These are phyloP conservation scores for Pseudochirops corinnae DNA, from an alignment of 2,797 vertebrate genomes.

Conservation along the genomic window DNA sequence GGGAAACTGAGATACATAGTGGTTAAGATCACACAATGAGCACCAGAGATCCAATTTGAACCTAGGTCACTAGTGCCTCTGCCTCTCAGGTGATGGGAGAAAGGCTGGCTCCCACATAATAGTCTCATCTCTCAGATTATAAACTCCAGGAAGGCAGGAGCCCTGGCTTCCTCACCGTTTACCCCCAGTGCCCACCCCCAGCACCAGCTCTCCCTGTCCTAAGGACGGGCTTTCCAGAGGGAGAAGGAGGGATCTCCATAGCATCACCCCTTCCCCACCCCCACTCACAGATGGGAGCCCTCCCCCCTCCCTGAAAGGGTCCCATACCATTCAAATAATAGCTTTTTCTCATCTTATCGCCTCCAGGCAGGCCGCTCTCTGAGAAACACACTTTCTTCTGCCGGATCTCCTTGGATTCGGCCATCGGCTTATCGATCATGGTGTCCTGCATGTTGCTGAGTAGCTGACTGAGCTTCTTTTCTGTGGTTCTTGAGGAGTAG, in stretches of 20 bases:
- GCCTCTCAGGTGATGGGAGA: background rate
- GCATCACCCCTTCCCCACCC: fast-evolving
- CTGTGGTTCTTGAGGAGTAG: background rate
- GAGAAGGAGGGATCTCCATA: too few species aligned
- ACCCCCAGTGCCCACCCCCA: too few species aligned
- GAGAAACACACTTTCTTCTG: conserved; percentile 79
- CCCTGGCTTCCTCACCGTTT: too few species aligned
- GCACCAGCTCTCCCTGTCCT: too few species aligned
- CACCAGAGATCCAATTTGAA: background rate
- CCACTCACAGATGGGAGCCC: background rate
- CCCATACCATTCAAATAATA: conserved; percentile 70
- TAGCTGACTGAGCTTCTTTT: conserved; percentile 68
- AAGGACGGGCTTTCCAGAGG: too few species aligned
- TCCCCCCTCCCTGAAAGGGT: background rate
- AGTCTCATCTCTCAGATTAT: background rate
- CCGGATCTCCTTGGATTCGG: conserved; percentile 68
- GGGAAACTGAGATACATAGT: background rate
- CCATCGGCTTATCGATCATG: conserved; percentile 66
- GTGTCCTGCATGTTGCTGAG: conserved; percentile 71
- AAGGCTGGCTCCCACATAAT: background rate
- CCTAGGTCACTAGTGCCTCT: background rate
- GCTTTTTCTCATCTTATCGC: conserved; percentile 72
- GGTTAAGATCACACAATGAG: background rate
- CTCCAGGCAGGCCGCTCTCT: conserved; percentile 66
- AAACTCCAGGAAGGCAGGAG: background rate